Conservation (phyloP, 2,888 invertebrate species). For the Alloscopus bannaensis region DNA sequence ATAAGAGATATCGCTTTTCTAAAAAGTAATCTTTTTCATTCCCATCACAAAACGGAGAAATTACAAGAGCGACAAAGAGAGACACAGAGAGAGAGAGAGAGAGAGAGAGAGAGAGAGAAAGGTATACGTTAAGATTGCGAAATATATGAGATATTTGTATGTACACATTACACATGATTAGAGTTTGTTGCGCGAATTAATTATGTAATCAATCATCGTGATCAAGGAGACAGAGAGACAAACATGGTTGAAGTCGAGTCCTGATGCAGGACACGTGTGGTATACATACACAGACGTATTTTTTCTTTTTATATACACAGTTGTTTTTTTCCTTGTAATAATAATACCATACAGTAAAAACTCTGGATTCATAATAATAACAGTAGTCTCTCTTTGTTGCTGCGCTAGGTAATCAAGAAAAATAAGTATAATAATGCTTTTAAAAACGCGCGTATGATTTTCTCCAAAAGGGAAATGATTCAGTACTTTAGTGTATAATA, state of each 20-base stretch:
- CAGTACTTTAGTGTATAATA: too few species aligned
- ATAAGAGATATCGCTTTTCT: too few species aligned
- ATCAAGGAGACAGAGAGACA: too few species aligned
- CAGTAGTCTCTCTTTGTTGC: not conserved
- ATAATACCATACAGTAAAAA: constrained; percentile 38
- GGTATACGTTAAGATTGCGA: constrained; percentile 26
- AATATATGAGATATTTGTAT: constrained; percentile 1
- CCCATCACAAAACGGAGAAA: too few species aligned
- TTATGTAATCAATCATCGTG: too few species aligned
- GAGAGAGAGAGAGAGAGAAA: constrained; percentile 9
- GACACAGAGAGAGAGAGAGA: too few species aligned
- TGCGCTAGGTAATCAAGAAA: constrained; percentile 28
- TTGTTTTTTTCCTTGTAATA: constrained; percentile 16
- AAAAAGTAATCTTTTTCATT: too few species aligned
- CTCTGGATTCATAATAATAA: constrained; percentile 39
- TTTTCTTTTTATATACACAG: constrained; percentile 7
- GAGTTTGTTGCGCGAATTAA: constrained; percentile 33
- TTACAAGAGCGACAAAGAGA: too few species aligned
- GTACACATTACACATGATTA: too few species aligned
- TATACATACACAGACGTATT: constrained; percentile 21
- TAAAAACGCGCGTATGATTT: not conserved
- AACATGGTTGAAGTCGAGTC: constrained; percentile 22
- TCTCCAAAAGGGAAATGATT: too few species aligned
- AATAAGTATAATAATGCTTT: constrained; percentile 23
- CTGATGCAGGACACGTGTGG: constrained; percentile 40